These are phyloP conservation scores for Tokudaia muenninki DNA, from an alignment of 2,797 vertebrate genomes.

Conservation along the genomic window DNA sequence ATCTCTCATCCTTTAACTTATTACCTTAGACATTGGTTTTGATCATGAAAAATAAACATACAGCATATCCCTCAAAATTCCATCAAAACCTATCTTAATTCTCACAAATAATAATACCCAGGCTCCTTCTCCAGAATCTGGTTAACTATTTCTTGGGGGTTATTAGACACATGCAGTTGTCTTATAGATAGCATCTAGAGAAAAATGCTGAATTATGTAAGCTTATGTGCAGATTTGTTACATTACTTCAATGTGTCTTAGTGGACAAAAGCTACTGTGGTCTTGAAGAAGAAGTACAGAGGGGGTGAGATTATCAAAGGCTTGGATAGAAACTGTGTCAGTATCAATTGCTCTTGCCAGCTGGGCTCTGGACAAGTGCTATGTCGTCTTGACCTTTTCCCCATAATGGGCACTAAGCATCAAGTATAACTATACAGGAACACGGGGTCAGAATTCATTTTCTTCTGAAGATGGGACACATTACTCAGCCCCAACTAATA, in stretches of 20 bases:
- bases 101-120: conserved; percentile 7
- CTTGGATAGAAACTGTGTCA: conserved; percentile 78
- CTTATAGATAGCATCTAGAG: not conserved
- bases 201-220: not conserved
- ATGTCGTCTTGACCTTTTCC: conserved; percentile 86
- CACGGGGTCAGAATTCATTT: conserved; percentile 87
- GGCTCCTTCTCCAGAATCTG: not conserved
- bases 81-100: not conserved
- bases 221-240: not conserved
- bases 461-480: conserved; percentile 81
- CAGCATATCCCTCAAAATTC: not conserved
- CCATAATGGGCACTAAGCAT: conserved; percentile 81
- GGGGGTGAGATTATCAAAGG: conserved; percentile 49
- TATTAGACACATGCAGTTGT: conserved; percentile 18
- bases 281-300: conserved; percentile 40
- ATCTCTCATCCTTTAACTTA: not conserved
- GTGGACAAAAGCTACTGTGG: conserved; percentile 12
- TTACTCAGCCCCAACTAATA: conserved; percentile 82
- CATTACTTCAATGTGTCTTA: conserved; percentile 27
- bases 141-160: conserved; percentile 3
- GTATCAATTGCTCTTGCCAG: conserved; percentile 79
- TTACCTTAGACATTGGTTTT: not conserved
- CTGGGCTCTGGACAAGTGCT: conserved; percentile 78
- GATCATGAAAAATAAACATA: not conserved
- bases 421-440: conserved; percentile 81